These are phyloP conservation scores for Malacoctenus gilli DNA, from an alignment of 2,797 vertebrate genomes.

Conservation along the genomic window DNA sequence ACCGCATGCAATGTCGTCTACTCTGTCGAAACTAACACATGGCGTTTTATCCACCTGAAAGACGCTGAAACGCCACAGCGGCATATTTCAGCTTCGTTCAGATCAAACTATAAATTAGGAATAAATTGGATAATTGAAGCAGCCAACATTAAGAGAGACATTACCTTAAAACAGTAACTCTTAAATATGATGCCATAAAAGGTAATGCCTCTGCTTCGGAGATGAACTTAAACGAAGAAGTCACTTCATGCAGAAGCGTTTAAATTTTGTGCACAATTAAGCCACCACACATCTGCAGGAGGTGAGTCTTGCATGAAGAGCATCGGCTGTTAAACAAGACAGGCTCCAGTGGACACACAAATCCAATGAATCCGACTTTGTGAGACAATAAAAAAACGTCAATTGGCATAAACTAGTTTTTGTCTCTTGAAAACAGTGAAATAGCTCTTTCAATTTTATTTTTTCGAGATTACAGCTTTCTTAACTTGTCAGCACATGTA, in stretches of 20 bases:
- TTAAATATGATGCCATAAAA: constrained; percentile 37
- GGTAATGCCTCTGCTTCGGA: constrained; percentile 47
- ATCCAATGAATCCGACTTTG: constrained; percentile 47
- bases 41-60: constrained; percentile 17
- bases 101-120: constrained; percentile 8
- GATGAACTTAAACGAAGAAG: constrained; percentile 48
- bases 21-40: constrained; percentile 21
- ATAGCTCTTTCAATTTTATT: no score
- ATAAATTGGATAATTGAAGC: constrained; percentile 18
- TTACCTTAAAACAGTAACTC: constrained; percentile 35
- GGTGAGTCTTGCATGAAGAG: constrained; percentile 52
- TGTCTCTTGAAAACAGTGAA: neutral
- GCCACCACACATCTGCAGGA: constrained; percentile 32
- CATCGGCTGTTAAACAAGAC: constrained; percentile 56
- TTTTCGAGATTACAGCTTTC: no score
- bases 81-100: constrained; percentile 33
- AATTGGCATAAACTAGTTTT: constrained; percentile 35
- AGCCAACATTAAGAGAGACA: constrained; percentile 45
- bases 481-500: constrained; percentile 7
- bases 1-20: constrained; percentile 25
- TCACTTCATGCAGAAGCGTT: constrained; percentile 62
- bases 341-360: constrained; percentile 40
- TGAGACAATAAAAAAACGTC: constrained; percentile 38
- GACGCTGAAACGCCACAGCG: constrained; percentile 33
- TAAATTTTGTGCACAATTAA: constrained; percentile 41